Evolutionary conservation across 2,797 vertebrate genomes (phyloP).

Genomic region (Salarias fasciatus): DNA sequence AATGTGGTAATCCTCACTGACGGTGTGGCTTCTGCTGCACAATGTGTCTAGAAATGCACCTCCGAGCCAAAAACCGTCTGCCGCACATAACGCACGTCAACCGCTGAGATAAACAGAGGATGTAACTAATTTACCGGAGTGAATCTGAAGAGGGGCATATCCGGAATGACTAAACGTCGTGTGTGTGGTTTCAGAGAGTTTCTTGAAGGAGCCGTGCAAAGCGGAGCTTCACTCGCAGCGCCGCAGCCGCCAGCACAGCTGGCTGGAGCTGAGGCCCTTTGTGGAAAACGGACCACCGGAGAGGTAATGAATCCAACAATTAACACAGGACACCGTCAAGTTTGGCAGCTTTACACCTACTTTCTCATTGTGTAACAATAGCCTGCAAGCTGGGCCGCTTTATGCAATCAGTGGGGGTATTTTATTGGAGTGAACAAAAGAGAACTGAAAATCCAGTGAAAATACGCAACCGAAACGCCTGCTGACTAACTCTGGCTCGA

Average conservation of each 20-base stretch:
- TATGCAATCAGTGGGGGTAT: background rate
- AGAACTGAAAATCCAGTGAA: no score
- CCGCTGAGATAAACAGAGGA: conserved; percentile 47
- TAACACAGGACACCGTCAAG: conserved; percentile 1
- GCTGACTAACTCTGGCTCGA: no score
- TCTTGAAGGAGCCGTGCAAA: conserved; percentile 3
- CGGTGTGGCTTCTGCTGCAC: conserved; percentile 49
- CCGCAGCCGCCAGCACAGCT: background rate
- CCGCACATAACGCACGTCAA: conserved; percentile 18
- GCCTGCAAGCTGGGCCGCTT: background rate
- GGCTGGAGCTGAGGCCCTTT: background rate
- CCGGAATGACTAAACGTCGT: conserved; percentile 15
- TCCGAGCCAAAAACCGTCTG: conserved; percentile 41
- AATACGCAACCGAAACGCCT: background rate
- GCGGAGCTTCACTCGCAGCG: background rate
- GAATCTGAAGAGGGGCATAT: conserved; percentile 22
- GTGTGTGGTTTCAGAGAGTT: conserved; percentile 11
- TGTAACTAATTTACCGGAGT: conserved; percentile 33
- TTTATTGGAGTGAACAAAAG: background rate
- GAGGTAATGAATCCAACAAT: background rate
- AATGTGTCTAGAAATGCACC: conserved; percentile 51
- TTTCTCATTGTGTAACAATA: background rate
- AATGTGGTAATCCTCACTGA: conserved; percentile 56
- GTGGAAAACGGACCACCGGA: background rate
- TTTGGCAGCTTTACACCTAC: background rate